These are phyloP conservation scores for Sebastes melanostomus DNA, from an alignment of 2,797 vertebrate genomes.

Conservation along the genomic window DNA sequence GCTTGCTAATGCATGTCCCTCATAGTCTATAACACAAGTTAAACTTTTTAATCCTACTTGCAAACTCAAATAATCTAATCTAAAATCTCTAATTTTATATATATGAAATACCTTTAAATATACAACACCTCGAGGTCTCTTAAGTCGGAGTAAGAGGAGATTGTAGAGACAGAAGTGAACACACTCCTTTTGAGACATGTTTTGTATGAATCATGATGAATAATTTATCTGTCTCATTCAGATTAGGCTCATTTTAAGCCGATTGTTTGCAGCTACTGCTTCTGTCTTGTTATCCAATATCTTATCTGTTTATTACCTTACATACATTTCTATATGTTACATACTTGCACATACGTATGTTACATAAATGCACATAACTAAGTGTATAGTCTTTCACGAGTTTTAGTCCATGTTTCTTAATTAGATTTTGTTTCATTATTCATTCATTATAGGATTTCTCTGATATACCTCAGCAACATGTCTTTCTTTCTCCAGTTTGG, in stretches of 20 bases:
- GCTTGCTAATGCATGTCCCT: conserved; percentile 5
- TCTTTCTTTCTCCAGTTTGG: background rate
- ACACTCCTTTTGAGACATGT: background rate
- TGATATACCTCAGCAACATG: background rate
- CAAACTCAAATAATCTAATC: background rate
- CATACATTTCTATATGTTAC: background rate
- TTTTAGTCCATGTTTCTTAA: background rate
- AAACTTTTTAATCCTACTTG: background rate
- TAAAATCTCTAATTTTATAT: background rate
- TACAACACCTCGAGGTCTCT: background rate
- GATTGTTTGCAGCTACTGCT: background rate
- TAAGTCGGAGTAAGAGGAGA: background rate
- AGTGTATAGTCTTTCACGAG: background rate
- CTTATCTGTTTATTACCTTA: background rate
- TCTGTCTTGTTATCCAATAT: background rate
- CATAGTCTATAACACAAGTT: background rate
- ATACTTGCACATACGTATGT: background rate
- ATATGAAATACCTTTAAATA: background rate
- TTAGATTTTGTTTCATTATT: background rate
- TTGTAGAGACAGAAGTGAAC: background rate
- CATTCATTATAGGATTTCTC: background rate
- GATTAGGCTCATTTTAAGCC: background rate
- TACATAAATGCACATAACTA: background rate
- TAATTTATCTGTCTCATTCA: background rate
- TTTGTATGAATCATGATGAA: conserved; percentile 4